Evolutionary conservation across 2,888 invertebrate genomes (phyloP), one percentile per base, ranked within the genome.

Genomic region (Ptychoptera contaminata): DNA sequence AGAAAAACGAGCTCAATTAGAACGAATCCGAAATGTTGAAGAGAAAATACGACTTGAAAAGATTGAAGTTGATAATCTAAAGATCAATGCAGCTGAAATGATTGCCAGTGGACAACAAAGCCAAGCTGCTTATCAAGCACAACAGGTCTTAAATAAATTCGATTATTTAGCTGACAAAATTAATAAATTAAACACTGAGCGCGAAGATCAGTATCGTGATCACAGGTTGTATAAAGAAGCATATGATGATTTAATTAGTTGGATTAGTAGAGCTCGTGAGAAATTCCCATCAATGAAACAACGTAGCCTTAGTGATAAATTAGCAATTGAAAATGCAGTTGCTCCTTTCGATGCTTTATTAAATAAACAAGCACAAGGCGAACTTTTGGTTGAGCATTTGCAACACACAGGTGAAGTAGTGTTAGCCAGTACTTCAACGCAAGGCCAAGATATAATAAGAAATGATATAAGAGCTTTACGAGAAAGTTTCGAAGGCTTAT

Each of bases 281-380:
- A 90, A 88, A 60, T 80, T 91, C 49, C 91, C 91, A 4, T 81
- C 86, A 5, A 68, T 88, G 48, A 87, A 85, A 59, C 88, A 88
- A 47, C 77, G 83, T 53, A 79, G 85, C 3, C 64, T 90, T 0
- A 82, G 86, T 53, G 91, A 91, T 55, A 87, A 90, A 62, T 60
- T 90, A 46, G 85, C 90, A 0, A 82, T 92, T 50, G 91, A 92
- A 60, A 85, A 83, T 56, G 84, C 87, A 7, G 83, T 88, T 0
- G 81, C 82, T 23, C 87, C 88, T n/a, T 72, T 90, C 37, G 88
- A 90, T 55, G 79, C 82, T 44, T 63, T 91, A 31, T 69, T 90
- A 29, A 90, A 90, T 55, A 90, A 90, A 58, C 85, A 88, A 65
- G 86, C 87, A 7, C 90, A 90, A 68, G 92, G 92, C 4, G 88